These are phyloP conservation scores for Notarius quadriscutis DNA, from an alignment of 2,113 vertebrate species.

Conservation along the genomic window DNA sequence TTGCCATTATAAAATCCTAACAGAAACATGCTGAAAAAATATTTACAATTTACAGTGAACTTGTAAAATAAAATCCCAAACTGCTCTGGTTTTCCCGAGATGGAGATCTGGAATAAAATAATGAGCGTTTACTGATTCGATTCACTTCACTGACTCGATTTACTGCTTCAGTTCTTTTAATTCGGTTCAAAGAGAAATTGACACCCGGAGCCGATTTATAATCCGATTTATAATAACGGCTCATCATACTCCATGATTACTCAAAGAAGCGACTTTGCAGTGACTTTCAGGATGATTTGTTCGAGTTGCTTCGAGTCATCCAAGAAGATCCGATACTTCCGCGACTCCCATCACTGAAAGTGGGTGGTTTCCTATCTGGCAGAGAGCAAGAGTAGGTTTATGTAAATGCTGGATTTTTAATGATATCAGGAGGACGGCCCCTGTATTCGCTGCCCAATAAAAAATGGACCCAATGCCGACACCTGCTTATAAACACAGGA, in stretches of 20 bases:
- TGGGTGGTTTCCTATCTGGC: constrained; percentile 43
- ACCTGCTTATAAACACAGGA: constrained; percentile 96
- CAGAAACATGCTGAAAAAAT: not conserved
- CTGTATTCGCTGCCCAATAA: constrained; percentile 87
- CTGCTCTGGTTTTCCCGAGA: not conserved
- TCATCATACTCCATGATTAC: not conserved
- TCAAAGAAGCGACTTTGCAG: not conserved
- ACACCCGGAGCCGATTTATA: not conserved
- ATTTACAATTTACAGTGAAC: not conserved
- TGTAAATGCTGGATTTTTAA: constrained; percentile 79
- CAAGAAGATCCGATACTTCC: not conserved
- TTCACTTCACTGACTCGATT: not conserved
- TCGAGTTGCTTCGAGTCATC: not conserved
- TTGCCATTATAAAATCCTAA: not conserved
- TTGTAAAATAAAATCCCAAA: not conserved
- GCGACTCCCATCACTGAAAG: constrained; percentile 31
- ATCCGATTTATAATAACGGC: not conserved
- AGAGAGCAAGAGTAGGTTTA: constrained; percentile 59
- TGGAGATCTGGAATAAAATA: not conserved
- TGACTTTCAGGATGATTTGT: not conserved
- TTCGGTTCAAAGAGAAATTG: not conserved
- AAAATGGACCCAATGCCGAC: constrained; percentile 81
- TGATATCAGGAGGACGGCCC: constrained; percentile 82
- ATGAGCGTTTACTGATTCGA: not conserved
- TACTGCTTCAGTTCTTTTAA: not conserved